Evolutionary conservation across 2,113 vertebrate genomes (phyloP), one percentile per base, ranked within the genome.

Genomic region (Nothobranchius kuhntae): DNA sequence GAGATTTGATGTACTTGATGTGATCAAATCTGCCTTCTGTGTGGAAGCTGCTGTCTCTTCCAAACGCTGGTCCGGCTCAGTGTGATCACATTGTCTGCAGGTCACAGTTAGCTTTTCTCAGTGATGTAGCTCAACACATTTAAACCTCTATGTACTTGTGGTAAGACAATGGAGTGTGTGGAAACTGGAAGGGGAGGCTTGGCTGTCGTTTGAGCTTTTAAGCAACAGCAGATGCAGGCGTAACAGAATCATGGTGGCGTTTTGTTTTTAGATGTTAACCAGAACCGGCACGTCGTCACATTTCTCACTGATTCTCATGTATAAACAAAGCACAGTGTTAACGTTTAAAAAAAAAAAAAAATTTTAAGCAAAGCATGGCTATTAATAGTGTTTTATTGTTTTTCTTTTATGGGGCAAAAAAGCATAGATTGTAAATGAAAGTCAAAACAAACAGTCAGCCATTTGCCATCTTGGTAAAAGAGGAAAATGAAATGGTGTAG

Each of bases 401-500:
- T 21, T 6, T 45, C 3, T 65, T 66, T 77, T 61, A 65, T 36
- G 9, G 21, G 62, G 73, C 30, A 48, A 64, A 53, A 24, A 73
- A 75, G 6, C 45, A 57, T 53, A 36, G 67, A 59, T 82, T 56
- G 1, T 61, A 73, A 61, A 55, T 42, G 24, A 71, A 67, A 61
- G 55, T 71, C 3, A 68, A 60, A 63, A 70, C 63, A 85, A 40
- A 72, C 57, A 82, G 80, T 73, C 85, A 87, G 85, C 79, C 87
- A 79, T 90, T 89, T 89, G 81, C 76, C 85, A 84, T 81, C 74
- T 53, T 75, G 58, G 85, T 69, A 51, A 71, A 86, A 73, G 72
- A 78, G 75, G 77, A 80, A 89, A 86, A 83, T 89, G 84, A 89
- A 90, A 90, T 88, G 86, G 87, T 88, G 86, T 85, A 84, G 80